Conservation (phyloP, 2,113 vertebrate genomes). For the Macquaria ambigua region DNA sequence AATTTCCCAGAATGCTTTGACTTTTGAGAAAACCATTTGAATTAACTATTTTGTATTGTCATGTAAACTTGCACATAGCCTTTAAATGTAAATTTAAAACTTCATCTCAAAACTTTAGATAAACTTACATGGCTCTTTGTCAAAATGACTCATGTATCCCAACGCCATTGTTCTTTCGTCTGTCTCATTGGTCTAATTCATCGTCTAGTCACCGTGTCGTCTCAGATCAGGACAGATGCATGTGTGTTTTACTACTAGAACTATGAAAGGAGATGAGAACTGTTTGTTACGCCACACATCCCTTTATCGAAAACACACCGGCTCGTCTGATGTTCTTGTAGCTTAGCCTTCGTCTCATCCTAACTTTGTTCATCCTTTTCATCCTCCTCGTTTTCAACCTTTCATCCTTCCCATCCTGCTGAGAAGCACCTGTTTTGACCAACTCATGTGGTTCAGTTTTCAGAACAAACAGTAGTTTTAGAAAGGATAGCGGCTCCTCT, state of each 20-base stretch:
- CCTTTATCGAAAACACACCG: conserved; percentile 58
- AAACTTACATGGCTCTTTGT: conserved; percentile 22
- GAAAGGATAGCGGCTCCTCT: conserved; percentile 67
- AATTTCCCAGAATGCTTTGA: not conserved
- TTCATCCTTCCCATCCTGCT: conserved; percentile 70
- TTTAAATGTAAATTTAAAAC: conserved; percentile 9
- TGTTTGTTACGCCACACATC: conserved; percentile 55
- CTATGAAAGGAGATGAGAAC: conserved; percentile 58
- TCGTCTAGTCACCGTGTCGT: conserved; percentile 54
- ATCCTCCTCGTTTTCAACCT: conserved; percentile 67
- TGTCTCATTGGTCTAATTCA: conserved; percentile 42
- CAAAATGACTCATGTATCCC: conserved; percentile 29
- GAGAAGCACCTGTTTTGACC: conserved; percentile 79
- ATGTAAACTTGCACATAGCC: not conserved
- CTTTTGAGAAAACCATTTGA: not conserved
- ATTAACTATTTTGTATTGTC: not conserved
- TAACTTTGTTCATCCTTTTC: conserved; percentile 70
- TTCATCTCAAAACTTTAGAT: conserved; percentile 1
- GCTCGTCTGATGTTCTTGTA: conserved; percentile 67
- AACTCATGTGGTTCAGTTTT: conserved; percentile 63
- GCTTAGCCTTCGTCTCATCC: conserved; percentile 70
- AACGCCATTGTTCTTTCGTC: conserved; percentile 46
- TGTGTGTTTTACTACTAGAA: conserved; percentile 40
- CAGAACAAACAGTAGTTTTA: conserved; percentile 72
- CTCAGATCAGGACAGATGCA: conserved; percentile 64